These are phyloP conservation scores for Drosophila kambysellisi DNA, from an alignment of 2,888 invertebrate species.

Conservation along the genomic window DNA sequence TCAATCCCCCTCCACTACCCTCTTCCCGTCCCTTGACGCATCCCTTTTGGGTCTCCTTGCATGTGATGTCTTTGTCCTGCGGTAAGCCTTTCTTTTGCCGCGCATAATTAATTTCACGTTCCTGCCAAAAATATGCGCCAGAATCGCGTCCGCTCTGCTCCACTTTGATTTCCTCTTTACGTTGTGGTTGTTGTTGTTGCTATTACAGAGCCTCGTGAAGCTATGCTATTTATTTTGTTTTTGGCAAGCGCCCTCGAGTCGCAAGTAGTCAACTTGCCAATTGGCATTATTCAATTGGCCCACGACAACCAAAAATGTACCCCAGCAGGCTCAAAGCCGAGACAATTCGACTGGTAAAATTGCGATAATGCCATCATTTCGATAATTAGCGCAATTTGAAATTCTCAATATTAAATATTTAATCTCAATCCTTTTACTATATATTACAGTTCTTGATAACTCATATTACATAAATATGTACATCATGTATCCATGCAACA, in stretches of 20 bases:
- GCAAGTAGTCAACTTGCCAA: slow-evolving; percentile 45
- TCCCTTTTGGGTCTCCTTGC: slow-evolving; percentile 15
- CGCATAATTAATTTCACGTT: slow-evolving; percentile 79
- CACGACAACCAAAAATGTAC: slow-evolving; percentile 17
- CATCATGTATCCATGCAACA: slow-evolving; percentile 2
- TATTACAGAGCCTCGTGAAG: slow-evolving; percentile 19
- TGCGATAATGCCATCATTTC: slow-evolving; percentile 21
- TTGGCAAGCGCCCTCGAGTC: slow-evolving; percentile 47
- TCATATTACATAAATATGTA: not conserved
- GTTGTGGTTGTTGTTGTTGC: slow-evolving; percentile 27
- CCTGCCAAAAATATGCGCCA: slow-evolving; percentile 77
- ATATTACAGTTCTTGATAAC: not conserved
- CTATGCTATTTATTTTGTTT: slow-evolving; percentile 45
- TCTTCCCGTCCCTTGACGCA: not conserved
- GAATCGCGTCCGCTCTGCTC: slow-evolving; percentile 49
- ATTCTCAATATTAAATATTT: not conserved
- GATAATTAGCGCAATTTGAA: not conserved
- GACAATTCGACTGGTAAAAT: slow-evolving; percentile 35
- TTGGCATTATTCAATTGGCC: slow-evolving; percentile 52
- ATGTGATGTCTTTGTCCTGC: slow-evolving; percentile 63
- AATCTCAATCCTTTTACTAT: not conserved
- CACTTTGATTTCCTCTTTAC: slow-evolving; percentile 55
- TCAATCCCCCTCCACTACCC: slow-evolving; percentile 7
- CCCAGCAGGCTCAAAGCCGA: slow-evolving; percentile 5
- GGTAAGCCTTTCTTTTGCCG: slow-evolving; percentile 66